Evolutionary conservation across 2,797 vertebrate species (phyloP), one percentile per base, ranked within the genome.

Genomic region (Discoglossus pictus): DNA sequence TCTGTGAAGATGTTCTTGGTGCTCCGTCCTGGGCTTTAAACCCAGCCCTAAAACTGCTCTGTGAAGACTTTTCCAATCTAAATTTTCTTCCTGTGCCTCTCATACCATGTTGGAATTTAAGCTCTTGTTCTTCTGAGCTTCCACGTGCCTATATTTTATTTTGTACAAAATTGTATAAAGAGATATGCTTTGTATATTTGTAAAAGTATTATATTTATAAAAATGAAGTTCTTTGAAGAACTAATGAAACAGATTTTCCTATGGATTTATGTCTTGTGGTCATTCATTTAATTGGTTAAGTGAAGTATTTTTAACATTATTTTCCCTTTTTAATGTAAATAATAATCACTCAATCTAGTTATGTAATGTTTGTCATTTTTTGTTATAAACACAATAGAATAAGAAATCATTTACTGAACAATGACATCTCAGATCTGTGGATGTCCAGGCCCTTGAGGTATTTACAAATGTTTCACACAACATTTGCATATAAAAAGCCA

Each of bases 101-200:
- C 39, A 43, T 36, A 40, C 68, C 46, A 51, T 35, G 55, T 24
- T 34, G 21, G 53, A 65, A 59, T 71, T 51, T 71, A 71, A 50
- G 44, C 60, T 58, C 53, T 71, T 59, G 68, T 8, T 4, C 27
- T 4, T 4, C 27, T 4, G 27, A 31, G 27, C 27, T 4, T 31
- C 27, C 4, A 4, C 8, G 27, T 71, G 68, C 68, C 68, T 70
- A 23, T n/a, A 21, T 17, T 42, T 31, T 70, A 51, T 52, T 52
- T 56, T 71, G 61, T 71, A 71, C 11, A 59, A 34, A 43, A 50
- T 11, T 71, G 53, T 71, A 59, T 44, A 65, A 31, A 48, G 48
- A 64, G 43, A 71, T 64, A 71, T 63, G 36, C 17, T 64, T 71
- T 71, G 68, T 71, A 65, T 65, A 71, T 71, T 64, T 64, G 61